Evolutionary conservation across 2,113 vertebrate species (phyloP), one percentile per base, ranked within the genome.

Genomic region (Typhlomys cinereus): DNA sequence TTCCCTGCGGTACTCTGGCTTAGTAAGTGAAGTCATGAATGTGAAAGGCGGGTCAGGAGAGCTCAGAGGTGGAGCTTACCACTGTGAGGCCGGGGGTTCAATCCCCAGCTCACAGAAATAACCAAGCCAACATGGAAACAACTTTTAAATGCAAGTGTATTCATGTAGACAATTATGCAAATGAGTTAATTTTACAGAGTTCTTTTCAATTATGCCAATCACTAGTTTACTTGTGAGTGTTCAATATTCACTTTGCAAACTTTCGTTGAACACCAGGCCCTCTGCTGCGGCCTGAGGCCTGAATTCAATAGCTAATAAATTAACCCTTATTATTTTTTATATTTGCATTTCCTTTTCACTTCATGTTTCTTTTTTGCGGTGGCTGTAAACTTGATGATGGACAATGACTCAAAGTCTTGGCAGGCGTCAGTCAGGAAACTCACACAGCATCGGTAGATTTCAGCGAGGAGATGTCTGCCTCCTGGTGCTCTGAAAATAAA

Each of bases 271-370:
- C 82, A 70, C 54, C 34, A 75, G 5, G 5, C 83, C n/a, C 34
- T 57, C 14, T 67, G 27, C 86, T 74, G 54, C 57, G 88, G 17
- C 36, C 59, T 75, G 21, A 84, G n/a, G n/a, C n/a, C n/a, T n/a
- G n/a, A n/a, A 84, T 94, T 88, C 39, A 90, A 52, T 92, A 75
- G 12, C 52, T 94, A 48, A 52, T 17, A 81, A 11, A 88, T 75
- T 88, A 85, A 36, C 31, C 18, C n/a, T 69, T 66, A 73, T 79
- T 66, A 34, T 59, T 76, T 93, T 61, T 39, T 66, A 91, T 13
- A 89, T 61, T 86, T 78, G 31, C 39, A 78, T n/a, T n/a, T n/a
- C n/a, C n/a, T n/a, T n/a, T n/a, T n/a, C n/a, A n/a, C n/a, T n/a
- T n/a, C n/a, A n/a, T n/a, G n/a, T n/a, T n/a, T n/a, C n/a, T n/a